Evolutionary conservation across 2,113 vertebrate species (phyloP).

Genomic region (Ceyx melanurus): DNA sequence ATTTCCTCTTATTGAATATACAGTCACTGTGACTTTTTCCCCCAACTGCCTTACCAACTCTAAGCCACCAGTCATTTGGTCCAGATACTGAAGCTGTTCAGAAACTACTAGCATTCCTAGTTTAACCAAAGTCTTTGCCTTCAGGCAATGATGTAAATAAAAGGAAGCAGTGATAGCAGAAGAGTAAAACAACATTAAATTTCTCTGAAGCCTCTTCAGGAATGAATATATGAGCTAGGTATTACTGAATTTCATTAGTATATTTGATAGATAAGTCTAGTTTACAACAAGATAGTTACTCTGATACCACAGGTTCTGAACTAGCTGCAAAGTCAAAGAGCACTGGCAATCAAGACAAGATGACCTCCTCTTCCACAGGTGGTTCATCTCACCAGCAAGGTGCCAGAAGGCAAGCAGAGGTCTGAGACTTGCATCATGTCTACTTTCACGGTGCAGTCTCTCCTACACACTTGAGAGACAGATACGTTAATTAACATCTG

Average conservation of each 20-base stretch:
- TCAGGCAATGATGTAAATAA: neutral
- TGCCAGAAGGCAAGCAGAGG: neutral
- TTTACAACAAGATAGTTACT: neutral
- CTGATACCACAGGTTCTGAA: neutral
- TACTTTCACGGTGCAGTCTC: neutral
- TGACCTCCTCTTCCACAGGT: neutral
- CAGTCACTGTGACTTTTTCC: neutral
- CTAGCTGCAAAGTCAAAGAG: neutral
- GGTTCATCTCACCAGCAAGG: neutral
- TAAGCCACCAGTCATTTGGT: neutral
- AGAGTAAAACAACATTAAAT: neutral
- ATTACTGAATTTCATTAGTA: neutral
- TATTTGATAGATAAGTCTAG: neutral
- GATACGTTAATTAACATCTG: accelerated
- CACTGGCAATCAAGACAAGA: neutral
- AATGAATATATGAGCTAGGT: neutral
- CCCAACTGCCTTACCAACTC: neutral
- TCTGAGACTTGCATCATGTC: neutral
- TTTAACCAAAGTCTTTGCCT: conserved; percentile 22
- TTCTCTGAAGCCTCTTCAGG: neutral
- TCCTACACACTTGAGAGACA: neutral
- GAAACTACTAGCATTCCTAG: conserved; percentile 23
- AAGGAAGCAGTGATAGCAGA: neutral
- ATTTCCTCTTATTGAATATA: neutral
- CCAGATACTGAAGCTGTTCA: neutral